Conservation (phyloP, 2,113 vertebrate species). For the Planiliza haematocheilus region DNA sequence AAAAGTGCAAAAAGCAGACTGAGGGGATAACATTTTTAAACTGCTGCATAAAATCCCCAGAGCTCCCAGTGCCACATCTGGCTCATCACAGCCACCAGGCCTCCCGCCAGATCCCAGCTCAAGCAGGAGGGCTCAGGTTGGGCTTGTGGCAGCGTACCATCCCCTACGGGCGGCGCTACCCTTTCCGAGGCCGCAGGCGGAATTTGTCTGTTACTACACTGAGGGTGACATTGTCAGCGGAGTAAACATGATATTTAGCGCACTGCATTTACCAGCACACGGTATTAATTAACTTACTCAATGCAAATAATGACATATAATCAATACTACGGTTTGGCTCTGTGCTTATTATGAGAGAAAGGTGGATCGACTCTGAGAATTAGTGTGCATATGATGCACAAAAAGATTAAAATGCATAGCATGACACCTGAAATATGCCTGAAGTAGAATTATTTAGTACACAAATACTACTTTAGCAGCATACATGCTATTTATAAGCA, state of each 20-base stretch:
- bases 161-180: constrained; percentile 41
- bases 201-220: constrained; percentile 1
- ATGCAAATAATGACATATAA: not conserved
- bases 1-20: constrained; percentile 30
- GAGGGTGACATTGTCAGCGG: not conserved
- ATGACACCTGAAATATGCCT: not conserved
- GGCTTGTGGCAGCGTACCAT: constrained; percentile 62
- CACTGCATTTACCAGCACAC: not conserved
- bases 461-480: too few species aligned
- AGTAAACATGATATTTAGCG: constrained; percentile 2
- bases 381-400: too few species aligned
- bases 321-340: not conserved
- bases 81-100: constrained; percentile 66
- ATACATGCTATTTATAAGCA: too few species aligned
- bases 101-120: constrained; percentile 59
- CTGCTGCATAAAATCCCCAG: constrained; percentile 63
- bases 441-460: not conserved
- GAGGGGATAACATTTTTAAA: constrained; percentile 39
- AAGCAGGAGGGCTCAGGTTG: constrained; percentile 67
- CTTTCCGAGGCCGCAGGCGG: constrained; percentile 34
- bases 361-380: not conserved
- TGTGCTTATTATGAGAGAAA: not conserved
- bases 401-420: not conserved
- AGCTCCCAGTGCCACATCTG: constrained; percentile 79
- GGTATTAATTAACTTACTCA: not conserved